Base-by-base conservation (phyloP, 2,888 invertebrate species). In the Platerodrilus igneus region DNA sequence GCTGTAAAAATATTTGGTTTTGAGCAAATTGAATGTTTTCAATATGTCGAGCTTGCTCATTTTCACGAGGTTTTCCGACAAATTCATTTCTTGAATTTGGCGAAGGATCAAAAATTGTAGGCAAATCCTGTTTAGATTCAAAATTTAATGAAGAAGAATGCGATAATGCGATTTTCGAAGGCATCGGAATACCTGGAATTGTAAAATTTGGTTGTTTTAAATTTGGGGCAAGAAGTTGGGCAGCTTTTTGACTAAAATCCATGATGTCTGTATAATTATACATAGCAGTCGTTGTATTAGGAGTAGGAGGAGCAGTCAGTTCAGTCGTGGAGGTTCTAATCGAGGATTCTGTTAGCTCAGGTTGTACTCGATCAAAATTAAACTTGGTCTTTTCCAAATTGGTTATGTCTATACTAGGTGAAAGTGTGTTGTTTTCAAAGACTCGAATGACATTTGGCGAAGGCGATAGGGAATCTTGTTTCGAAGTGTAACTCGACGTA, bases 11-110 rank as follows among this genome's bases (percentile, higher is more conserved):
- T 28, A 52, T 52, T 30, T 49, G 50, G 34, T 52, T 52, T 23
- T 53, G 48, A 1, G 52, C 48, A 20, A 51, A 53, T 23, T 50
- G 50, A 3, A 49, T 41, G 34, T 48, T 48, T 37, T 53, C 51
- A 21, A 50, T 41, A 32, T 46, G 42, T 26, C 45, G 30, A 11
- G 32, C 28, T 26, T 51, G 48, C 39, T 76, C 77, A 22, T 82
- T 82, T 37, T 76, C 77, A 20, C 83, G 81, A 51, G 81, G 10
- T 7, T 18, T 17, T 33, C 33, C 38, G 8, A 13, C 27, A n/a
- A n/a, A n/a, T 5, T 26, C 23, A 7, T 19, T 19, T 17, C 27
- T 18, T 13, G 26, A 15, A 34, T 23, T 10, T 10, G 28, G 22
- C 9, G 18, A 22, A 2, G 30, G 15, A 18, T 36, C 42, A 9